Evolutionary conservation across 2,888 invertebrate species (phyloP).

Genomic region (Alloplasta piceator): DNA sequence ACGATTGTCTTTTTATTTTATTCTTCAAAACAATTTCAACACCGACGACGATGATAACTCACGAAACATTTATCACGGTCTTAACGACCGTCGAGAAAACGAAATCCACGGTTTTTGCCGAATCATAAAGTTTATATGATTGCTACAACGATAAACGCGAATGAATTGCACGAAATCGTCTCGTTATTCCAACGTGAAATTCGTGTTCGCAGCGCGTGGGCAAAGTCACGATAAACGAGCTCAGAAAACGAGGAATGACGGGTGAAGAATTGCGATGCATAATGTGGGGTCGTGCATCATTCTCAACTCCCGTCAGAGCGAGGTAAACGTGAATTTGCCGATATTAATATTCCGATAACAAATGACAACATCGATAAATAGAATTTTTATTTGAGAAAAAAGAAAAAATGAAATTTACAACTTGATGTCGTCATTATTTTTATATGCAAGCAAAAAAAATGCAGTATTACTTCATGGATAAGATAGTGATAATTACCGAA

Average conservation of each 20-base stretch:
- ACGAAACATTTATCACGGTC: too few relatives aligned
- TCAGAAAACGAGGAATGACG: conserved; percentile 92
- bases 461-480: neutral
- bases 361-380: neutral
- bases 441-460: neutral
- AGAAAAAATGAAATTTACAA: neutral
- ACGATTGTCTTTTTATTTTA: neutral
- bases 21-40: neutral
- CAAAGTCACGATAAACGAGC: conserved; percentile 92
- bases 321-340: conserved; percentile 80
- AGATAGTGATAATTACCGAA: too few relatives aligned
- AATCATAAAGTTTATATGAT: too few relatives aligned
- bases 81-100: too few relatives aligned
- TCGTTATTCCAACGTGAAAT: neutral
- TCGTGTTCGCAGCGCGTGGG: conserved; percentile 89
- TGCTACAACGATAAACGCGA: too few relatives aligned
- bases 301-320: conserved; percentile 92
- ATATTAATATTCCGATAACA: conserved; percentile 3
- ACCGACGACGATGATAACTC: too few relatives aligned
- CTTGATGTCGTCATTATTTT: neutral
- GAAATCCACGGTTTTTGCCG: too few relatives aligned
- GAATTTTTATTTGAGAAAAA: neutral
- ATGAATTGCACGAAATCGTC: too few relatives aligned
- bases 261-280: conserved; percentile 93
- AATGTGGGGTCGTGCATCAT: conserved; percentile 96